A percentile compares a stretch with the other conserved stretches of the same genome.
Evolutionary conservation across 1,140 invertebrate species (phyloP).

Genomic region (Scylla paramamosain): DNA sequence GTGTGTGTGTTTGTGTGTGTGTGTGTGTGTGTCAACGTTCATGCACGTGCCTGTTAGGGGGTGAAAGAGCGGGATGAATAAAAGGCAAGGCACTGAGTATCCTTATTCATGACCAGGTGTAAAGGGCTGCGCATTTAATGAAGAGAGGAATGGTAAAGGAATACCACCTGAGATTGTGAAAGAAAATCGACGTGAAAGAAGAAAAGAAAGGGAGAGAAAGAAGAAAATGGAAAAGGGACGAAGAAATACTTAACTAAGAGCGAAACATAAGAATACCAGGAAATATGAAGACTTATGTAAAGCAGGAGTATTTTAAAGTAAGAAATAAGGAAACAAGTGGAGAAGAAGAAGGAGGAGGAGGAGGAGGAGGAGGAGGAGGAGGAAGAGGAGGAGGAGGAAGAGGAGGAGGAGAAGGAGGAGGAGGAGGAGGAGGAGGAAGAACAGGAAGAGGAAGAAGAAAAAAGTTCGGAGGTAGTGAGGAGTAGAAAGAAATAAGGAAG

Average conservation of each 20-base stretch:
- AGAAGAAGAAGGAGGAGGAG: background rate
- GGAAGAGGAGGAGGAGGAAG: background rate
- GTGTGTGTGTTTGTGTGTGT: constrained; percentile 42
- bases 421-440: background rate
- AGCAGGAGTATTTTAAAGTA: too few relatives aligned
- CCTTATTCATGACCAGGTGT: too few relatives aligned
- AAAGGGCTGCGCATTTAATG: too few relatives aligned
- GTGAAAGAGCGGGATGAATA: background rate
- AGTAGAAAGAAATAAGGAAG: background rate
- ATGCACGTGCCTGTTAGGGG: background rate
- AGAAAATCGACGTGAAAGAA: background rate
- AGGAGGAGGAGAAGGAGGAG: background rate
- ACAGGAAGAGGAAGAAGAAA: background rate
- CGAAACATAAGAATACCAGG: background rate
- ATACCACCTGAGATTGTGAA: background rate
- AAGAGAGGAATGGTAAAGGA: background rate
- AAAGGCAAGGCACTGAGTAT: background rate
- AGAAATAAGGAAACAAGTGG: background rate
- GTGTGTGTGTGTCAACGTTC: constrained; percentile 25
- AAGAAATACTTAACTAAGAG: background rate
- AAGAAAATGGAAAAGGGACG: background rate
- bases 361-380: constrained; percentile 1
- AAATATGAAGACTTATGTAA: background rate
- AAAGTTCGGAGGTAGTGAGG: too few relatives aligned
- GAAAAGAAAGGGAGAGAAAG: background rate